Evolutionary conservation across 2,888 invertebrate genomes (phyloP).

Genomic region (Criorhina ranunculi): DNA sequence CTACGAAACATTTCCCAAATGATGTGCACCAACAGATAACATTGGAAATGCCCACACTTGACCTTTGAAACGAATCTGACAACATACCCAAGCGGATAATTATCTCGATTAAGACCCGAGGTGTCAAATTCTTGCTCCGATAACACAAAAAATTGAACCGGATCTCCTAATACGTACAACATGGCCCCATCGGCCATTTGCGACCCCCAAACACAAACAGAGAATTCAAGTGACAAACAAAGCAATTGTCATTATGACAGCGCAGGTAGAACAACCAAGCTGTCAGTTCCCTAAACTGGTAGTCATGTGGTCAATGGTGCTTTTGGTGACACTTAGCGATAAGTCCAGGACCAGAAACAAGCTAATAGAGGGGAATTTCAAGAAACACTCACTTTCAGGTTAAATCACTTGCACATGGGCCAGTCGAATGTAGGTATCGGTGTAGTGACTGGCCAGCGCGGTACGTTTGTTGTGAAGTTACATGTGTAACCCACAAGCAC

Average conservation of each 20-base stretch:
- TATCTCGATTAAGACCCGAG: conserved; percentile 13
- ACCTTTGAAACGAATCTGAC: conserved; percentile 25
- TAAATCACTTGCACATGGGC: conserved; percentile 33
- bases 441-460: not conserved
- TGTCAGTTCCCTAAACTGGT: conserved; percentile 21
- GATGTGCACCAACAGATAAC: conserved; percentile 12
- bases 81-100: conserved; percentile 12
- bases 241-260: conserved; percentile 50
- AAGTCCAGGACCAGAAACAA: conserved; percentile 37
- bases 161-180: conserved; percentile 35
- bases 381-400: conserved; percentile 41
- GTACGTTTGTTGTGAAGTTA: conserved; percentile 10
- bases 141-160: conserved; percentile 57
- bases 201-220: conserved; percentile 11
- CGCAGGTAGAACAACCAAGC: conserved; percentile 45
- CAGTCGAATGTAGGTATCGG: not conserved
- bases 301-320: conserved; percentile 2
- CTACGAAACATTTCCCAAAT: conserved; percentile 22
- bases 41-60: conserved; percentile 23
- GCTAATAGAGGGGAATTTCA: conserved; percentile 26
- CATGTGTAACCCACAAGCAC: conserved; percentile 28
- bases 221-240: conserved; percentile 29
- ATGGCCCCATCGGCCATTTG: conserved; percentile 22
- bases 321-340: conserved; percentile 44
- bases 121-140: conserved; percentile 40